Evolutionary conservation across 2,888 invertebrate species (phyloP), one percentile per base, ranked within the genome.

Genomic region (Lysandra coridon): DNA sequence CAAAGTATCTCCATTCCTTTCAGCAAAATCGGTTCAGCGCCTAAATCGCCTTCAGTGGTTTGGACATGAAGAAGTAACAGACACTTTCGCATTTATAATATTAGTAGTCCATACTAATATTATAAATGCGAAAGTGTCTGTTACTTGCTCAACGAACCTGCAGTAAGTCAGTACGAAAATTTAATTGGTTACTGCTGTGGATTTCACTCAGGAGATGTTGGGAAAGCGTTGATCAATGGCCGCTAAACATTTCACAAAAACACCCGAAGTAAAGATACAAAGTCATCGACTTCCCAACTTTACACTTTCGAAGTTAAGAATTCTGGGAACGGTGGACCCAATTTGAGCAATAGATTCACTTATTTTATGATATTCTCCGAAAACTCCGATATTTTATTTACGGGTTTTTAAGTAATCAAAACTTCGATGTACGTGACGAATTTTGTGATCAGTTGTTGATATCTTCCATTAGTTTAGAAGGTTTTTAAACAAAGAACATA

Each of bases 261-360:
- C 23, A 64, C 30, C 4, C 64, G 30, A 64, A 12, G 10, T 64
- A 69, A 69, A 37, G 37, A 69, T 14, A 69, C 33, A 69, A 69
- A 69, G 33, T 37, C 69, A 37, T 69, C 14, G 33, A 69, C 33
- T 33, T 37, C 33, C 1, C 1, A 69, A 69, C 69, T 69, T 69
- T 14, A 6, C 33, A 69, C 69, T 69, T 33, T 33, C 62, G n/a
- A 7, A 69, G 69, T 69, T 69, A 0, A 12, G 33, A 14, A 69
- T 37, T 14, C 69, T 69, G 14, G 33, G 33, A 37, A 12, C 23
- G 23, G 33, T 37, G 37, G 12, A 30, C 17, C 33, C 33, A 33
- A 69, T 69, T 69, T 69, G 69, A 33, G 69, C 69, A 14, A 14
- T 69, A 69, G 30, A 33, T 69, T 37, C 69, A 69, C 69, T 33